Evolutionary conservation across 2,797 vertebrate genomes (phyloP), one percentile per base, ranked within the genome.

Genomic region (Astyanax mexicanus): DNA sequence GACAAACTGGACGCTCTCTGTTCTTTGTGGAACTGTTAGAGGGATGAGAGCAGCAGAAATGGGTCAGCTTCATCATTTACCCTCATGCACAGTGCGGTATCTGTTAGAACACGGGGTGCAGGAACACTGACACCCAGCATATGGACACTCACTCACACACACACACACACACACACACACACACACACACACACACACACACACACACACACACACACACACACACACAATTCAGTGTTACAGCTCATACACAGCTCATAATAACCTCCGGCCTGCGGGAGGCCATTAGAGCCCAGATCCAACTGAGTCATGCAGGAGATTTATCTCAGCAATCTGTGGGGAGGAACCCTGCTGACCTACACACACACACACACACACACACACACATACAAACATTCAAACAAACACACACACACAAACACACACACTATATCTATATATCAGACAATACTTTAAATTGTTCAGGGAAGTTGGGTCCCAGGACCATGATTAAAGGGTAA

Each of bases 331-430:
- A 5, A 55, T 6, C 52, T 29, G 52, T 55, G 13, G 25, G 12
- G 52, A 55, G 52, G 57, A 19, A 3, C 60, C 40, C 60, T 44
- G 37, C 52, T 29, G 38, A 37, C 21, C 35, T 25, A 2, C 27
- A 6, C 27, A 17, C 67, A 55, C 29, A 35, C 65, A 35, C 23
- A 64, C 19, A 65, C 61, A 44, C 64, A 66, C 64, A 66, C 21
- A 35, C 25, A 52, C 8, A 51, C 35, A 55, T 21, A 69, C 51
- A 58, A 29, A 38, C 67, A 69, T 27, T 52, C 45, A 21, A 23
- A 68, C 42, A 68, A 11, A 69, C 4, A 69, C 17, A 23, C 42
- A 52, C 40, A 62, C 71, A 77, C 42, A n/a, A n/a, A n/a, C n/a
- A 61, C 62, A 57, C 75, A 74, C 29, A 32, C 29, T 32, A 5